These are phyloP conservation scores for Noctua comes DNA, from an alignment of 2,888 invertebrate species.

Conservation along the genomic window DNA sequence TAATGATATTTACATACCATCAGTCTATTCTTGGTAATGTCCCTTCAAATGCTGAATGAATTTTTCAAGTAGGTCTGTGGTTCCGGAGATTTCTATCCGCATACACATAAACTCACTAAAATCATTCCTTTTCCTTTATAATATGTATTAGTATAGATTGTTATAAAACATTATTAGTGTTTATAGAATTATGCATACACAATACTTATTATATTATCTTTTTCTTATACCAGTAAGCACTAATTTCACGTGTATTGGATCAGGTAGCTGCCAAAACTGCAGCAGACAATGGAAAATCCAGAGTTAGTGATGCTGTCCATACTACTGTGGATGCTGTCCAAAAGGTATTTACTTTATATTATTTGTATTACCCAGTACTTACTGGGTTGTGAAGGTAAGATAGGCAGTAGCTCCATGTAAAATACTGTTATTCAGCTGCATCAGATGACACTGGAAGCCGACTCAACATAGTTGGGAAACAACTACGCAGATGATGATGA, in stretches of 20 bases:
- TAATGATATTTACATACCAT: too few species aligned
- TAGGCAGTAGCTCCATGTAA: background rate
- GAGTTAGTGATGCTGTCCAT: constrained; percentile 78
- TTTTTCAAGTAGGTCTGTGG: background rate
- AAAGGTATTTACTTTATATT: constrained; percentile 67
- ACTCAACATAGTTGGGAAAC: background rate
- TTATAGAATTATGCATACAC: background rate
- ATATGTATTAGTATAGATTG: background rate
- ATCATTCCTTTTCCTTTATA: background rate
- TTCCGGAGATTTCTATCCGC: background rate
- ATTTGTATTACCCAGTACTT: background rate
- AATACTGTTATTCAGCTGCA: background rate
- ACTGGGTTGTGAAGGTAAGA: background rate
- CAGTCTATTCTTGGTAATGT: too few species aligned
- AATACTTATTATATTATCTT: background rate
- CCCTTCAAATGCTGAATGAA: background rate
- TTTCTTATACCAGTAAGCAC: constrained; percentile 27
- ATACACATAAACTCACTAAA: background rate
- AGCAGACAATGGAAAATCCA: constrained; percentile 81
- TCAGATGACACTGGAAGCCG: background rate
- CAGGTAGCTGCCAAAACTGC: constrained; percentile 84
- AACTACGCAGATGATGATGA: background rate
- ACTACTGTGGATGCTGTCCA: constrained; percentile 79
- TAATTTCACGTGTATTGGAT: constrained; percentile 49
- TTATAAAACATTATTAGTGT: background rate